phyloP scores from a whole-genome alignment of 2,888 invertebrate species.

The Erynnis tages region DNA sequence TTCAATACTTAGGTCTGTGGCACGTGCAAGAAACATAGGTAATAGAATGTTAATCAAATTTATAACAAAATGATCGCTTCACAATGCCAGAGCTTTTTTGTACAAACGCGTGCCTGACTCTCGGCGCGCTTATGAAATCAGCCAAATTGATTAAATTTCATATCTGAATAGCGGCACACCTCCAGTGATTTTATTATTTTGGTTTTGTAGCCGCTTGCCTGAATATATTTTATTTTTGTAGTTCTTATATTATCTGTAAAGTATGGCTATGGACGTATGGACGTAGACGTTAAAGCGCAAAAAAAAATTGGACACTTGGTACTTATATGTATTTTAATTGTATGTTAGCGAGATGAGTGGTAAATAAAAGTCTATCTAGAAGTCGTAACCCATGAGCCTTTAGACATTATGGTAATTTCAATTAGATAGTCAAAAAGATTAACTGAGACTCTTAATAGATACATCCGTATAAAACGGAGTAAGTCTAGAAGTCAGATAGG shows the following conservation, averaged over 20 bases:
- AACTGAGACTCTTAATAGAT: no score
- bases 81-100: constrained; percentile 56
- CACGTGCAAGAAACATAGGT: constrained; percentile 43
- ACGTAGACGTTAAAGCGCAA: neutral
- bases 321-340: no score
- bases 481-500: no score
- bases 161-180: constrained; percentile 51
- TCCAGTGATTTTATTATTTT: constrained; percentile 38
- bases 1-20: constrained; percentile 36
- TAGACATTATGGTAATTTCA: no score
- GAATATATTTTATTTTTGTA: constrained; percentile 1
- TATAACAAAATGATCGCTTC: constrained; percentile 61
- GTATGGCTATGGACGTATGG: neutral
- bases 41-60: constrained; percentile 74
- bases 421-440: no score
- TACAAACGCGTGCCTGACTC: constrained; percentile 58
- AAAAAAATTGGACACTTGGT: neutral
- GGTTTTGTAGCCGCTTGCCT: constrained; percentile 9
- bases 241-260: constrained; percentile 1
- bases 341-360: no score
- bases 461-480: no score
- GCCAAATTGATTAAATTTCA: constrained; percentile 69
- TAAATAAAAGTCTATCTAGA: no score
- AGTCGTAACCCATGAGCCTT: no score
- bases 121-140: constrained; percentile 54